These are phyloP conservation scores for Noturus placidus DNA, from an alignment of 2,113 vertebrate genomes.

Conservation along the genomic window DNA sequence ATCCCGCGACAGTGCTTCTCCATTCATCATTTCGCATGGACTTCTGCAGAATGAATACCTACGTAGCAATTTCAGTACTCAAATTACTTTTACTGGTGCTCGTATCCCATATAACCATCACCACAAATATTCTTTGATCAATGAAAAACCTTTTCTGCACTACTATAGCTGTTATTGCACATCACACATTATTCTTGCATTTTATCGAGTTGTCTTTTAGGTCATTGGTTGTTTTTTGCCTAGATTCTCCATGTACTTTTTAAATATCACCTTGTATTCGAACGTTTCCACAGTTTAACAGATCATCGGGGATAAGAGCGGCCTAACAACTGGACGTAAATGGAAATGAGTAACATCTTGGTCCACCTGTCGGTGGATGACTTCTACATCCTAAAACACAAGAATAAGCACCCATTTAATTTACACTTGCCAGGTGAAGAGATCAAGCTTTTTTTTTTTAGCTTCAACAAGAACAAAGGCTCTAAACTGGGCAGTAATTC, in stretches of 20 bases:
- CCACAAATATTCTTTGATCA: not conserved
- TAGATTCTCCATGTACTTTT: not conserved
- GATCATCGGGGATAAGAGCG: not conserved
- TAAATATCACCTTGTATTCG: not conserved
- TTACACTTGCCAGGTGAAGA: not conserved
- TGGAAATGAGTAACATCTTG: not conserved
- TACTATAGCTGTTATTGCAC: not conserved
- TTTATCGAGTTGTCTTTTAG: not conserved
- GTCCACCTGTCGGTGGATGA: not conserved
- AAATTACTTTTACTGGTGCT: not conserved
- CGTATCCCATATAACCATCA: not conserved
- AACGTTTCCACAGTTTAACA: not conserved
- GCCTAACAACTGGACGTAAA: not conserved
- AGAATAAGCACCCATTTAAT: not conserved
- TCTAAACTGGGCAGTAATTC: conserved; percentile 3
- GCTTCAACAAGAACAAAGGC: not conserved
- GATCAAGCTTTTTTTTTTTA: conserved; percentile 1
- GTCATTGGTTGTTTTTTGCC: not conserved
- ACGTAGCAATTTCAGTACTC: not conserved
- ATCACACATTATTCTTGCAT: not conserved
- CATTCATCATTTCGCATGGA: not conserved
- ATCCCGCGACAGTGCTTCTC: not conserved
- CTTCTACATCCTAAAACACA: not conserved
- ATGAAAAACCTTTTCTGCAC: not conserved
- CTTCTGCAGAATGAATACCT: not conserved